Base-by-base conservation (phyloP, 1,140 invertebrate genomes). In the Lutraria rhynchaena region DNA sequence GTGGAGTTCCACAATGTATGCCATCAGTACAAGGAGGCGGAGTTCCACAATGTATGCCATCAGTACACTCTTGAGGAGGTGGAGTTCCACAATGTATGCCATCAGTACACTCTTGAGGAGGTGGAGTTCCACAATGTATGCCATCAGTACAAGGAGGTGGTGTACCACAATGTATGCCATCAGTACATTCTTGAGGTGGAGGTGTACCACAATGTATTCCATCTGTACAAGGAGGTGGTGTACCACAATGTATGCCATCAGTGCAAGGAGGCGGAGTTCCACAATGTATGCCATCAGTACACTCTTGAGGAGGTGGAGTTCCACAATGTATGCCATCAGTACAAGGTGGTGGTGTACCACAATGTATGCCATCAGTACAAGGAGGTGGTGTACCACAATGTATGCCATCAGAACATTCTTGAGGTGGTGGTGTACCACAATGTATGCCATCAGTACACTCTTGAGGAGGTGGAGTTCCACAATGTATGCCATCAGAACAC, bases 341-440 rank as follows among this genome's bases (percentile, higher is more conserved):
- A 44, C 55, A 70, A 17, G 63, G 63, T 22, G 75, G 75, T 41
- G 75, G 75, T 41, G 75, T 78, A n/a, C 75, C 75, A 78, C 75
- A 78, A 69, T 78, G 75, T 19, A 53, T 67, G 13, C 75, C 75
- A 78, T 78, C 75, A 57, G 44, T 55, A 69, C 61, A 78, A 3
- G 76, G 76, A 44, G 76, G 76, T 58, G 76, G 76, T 46, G 76
- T 80, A 9, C 76, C 76, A 80, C 76, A 80, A 46, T 80, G 76
- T 15, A 69, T 80, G 0, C 76, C 76, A 80, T 80, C 76, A 55
- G 31, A 57, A 60, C 76, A 77, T 19, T 69, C 63, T 17, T 58
- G 19, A 49, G 55, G 69, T 24, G 77, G 77, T 35, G 76, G 76
- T 4, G 76, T 80, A 19, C 63, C 63, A 80, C 76, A 80, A 49